Evolutionary conservation across 2,888 invertebrate genomes (phyloP), one percentile per base, ranked within the genome.

Genomic region (Anarsia innoxiella): DNA sequence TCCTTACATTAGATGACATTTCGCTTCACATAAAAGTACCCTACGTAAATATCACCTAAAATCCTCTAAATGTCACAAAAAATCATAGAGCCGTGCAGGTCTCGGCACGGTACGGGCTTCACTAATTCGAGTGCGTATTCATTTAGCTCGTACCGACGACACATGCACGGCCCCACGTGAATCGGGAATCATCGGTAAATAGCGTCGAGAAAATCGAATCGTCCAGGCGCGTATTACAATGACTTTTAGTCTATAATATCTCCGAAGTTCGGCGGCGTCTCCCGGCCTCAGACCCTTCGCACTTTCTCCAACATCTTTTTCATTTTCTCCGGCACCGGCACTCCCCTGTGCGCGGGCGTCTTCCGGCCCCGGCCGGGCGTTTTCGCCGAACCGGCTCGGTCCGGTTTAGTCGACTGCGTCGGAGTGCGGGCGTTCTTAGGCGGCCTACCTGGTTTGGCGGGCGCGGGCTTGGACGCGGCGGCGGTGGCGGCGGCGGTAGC

Each of bases 251-350:
- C n/a, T n/a, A n/a, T n/a, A n/a, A n/a, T n/a, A n/a, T n/a, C n/a
- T n/a, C n/a, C n/a, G n/a, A n/a, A 35, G 27, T 28, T 19, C n/a
- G 14, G 27, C 12, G 2, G 11, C n/a, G n/a, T 2, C 5, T 2
- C 2, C n/a, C n/a, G n/a, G 3, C n/a, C 27, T 5, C 5, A 5
- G 26, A 51, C 62, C 51, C 65, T 65, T 41, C 64, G 66, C 36
- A 48, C 49, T 42, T 66, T 70, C 37, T 65, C 61, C 55, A 71
- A 57, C 2, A 74, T 46, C 48, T 73, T 74, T 37, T 53, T 63
- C 74, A 73, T 69, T 35, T 74, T 79, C 4, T 76, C 74, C 2
- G 82, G 77, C 19, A 84, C 66, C 12, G 83, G 79, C 9, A 79
- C 77, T 16, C 79, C 80, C 1, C 62, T 52, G 45, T 77, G 74